Conservation (phyloP, 1,140 invertebrate species). For the Andricus grossulariae region DNA sequence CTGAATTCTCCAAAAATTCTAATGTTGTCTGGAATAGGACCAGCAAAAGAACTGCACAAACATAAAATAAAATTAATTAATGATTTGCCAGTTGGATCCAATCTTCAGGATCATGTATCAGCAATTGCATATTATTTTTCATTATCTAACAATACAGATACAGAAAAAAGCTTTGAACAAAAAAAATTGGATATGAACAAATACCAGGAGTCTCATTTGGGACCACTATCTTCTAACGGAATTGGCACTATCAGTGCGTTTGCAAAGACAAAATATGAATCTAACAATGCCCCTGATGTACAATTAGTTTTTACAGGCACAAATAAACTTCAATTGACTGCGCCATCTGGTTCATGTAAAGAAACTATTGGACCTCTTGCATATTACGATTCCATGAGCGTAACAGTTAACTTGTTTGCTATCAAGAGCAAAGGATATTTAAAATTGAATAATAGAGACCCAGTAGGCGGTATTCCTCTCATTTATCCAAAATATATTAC, state of each 20-base stretch:
- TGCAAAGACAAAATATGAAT: slow-evolving; percentile 52
- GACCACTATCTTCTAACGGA: slow-evolving; percentile 41
- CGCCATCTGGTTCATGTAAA: background rate
- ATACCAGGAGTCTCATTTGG: slow-evolving; percentile 50
- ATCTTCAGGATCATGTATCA: slow-evolving; percentile 81
- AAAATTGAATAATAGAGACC: slow-evolving; percentile 74
- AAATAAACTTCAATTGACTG: slow-evolving; percentile 38
- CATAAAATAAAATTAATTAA: slow-evolving; percentile 50
- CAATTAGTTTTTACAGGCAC: slow-evolving; percentile 54
- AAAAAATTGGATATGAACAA: slow-evolving; percentile 61
- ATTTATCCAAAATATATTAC: slow-evolving; percentile 79
- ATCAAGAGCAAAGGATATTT: slow-evolving; percentile 77
- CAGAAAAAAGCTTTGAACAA: slow-evolving; percentile 69
- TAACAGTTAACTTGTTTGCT: slow-evolving; percentile 71
- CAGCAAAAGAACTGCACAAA: slow-evolving; percentile 65
- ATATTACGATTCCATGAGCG: slow-evolving; percentile 68
- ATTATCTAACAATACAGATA: slow-evolving; percentile 75
- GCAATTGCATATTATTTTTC: slow-evolving; percentile 76
- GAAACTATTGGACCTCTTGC: background rate
- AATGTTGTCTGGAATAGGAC: slow-evolving; percentile 76
- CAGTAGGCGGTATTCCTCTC: slow-evolving; percentile 75
- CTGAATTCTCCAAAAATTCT: slow-evolving; percentile 71
- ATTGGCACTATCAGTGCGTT: slow-evolving; percentile 48
- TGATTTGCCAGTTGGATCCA: slow-evolving; percentile 81
- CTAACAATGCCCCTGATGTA: slow-evolving; percentile 45